Conservation (phyloP, 1,140 invertebrate genomes). For the Plutomurus gul region DNA sequence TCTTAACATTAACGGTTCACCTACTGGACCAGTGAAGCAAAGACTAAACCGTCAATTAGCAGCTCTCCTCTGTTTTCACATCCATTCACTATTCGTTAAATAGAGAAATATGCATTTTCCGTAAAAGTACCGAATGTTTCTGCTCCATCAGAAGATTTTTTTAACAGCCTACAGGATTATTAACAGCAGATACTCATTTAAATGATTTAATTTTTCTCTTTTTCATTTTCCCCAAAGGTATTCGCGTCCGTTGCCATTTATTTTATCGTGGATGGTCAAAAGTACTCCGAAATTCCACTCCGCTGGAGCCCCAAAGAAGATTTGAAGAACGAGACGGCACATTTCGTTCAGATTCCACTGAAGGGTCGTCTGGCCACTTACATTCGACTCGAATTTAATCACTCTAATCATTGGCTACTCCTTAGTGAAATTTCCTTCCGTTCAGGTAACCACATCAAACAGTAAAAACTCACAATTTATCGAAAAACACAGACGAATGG, state of each 20-base stretch:
- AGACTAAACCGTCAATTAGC: no score
- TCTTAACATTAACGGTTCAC: no score
- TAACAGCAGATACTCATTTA: not conserved
- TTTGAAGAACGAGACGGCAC: constrained; percentile 50
- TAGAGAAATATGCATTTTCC: no score
- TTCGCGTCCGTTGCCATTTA: constrained; percentile 51
- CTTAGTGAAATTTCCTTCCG: constrained; percentile 51
- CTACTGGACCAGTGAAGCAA: no score
- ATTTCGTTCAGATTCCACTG: constrained; percentile 45
- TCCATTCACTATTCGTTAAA: no score
- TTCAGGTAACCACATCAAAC: constrained; percentile 52
- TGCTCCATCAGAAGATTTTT: no score
- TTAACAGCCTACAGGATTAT: not conserved
- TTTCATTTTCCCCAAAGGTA: constrained; percentile 35
- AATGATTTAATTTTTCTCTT: not conserved
- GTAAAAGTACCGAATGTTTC: no score
- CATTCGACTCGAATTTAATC: constrained; percentile 49
- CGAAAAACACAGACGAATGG: no score
- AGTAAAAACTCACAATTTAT: not conserved
- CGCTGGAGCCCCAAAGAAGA: constrained; percentile 46
- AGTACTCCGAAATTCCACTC: constrained; percentile 50
- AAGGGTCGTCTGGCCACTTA: constrained; percentile 47
- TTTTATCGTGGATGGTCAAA: constrained; percentile 53
- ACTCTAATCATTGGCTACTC: constrained; percentile 54
- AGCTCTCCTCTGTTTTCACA: no score